Evolutionary conservation across 2,113 vertebrate species (phyloP), one percentile per base, ranked within the genome.

Genomic region (Andinoacara biseriatus): DNA sequence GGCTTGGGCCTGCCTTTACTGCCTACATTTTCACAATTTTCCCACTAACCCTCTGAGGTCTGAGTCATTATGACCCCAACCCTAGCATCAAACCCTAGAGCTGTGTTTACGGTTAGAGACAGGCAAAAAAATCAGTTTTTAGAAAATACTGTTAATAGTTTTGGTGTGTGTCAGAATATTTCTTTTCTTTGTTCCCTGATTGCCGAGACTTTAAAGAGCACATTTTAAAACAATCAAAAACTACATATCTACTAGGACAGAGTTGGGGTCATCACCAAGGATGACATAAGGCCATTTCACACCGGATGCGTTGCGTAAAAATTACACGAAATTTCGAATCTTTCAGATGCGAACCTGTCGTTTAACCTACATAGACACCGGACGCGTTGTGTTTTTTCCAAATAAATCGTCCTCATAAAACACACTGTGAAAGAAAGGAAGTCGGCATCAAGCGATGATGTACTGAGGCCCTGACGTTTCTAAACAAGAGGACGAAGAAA

Each of bases 221-320:
- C 6, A 20, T 69, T 67, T 52, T 49, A 4, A 7, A 69, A 49
- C 29, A 10, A 29, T 20, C 1, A 29, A 62, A 62, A 69, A 13
- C 26, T 18, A 1, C 15, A 69, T 20, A 20, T 49, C 2, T 0
- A 0, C 2, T 43, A 43, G 4, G 10, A 13, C 40, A 4, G 11
- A 11, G 40, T 43, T 43, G 13, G 40, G 11, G 11, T 14, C 11
- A 43, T 43, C 40, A 43, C 40, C 11, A 14, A 1, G 14, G 40
- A 14, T 43, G 11, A 14, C 40, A 3, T 31, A 31, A n/a, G n/a
- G n/a, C n/a, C n/a, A n/a, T n/a, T n/a, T n/a, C n/a, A n/a, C n/a
- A n/a, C n/a, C n/a, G n/a, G n/a, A n/a, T n/a, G n/a, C n/a, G n/a
- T n/a, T n/a, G n/a, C n/a, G n/a, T n/a, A n/a, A n/a, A n/a, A n/a